Evolutionary conservation across 2,797 vertebrate species (phyloP).

Genomic region (Danio jaintianensis): DNA sequence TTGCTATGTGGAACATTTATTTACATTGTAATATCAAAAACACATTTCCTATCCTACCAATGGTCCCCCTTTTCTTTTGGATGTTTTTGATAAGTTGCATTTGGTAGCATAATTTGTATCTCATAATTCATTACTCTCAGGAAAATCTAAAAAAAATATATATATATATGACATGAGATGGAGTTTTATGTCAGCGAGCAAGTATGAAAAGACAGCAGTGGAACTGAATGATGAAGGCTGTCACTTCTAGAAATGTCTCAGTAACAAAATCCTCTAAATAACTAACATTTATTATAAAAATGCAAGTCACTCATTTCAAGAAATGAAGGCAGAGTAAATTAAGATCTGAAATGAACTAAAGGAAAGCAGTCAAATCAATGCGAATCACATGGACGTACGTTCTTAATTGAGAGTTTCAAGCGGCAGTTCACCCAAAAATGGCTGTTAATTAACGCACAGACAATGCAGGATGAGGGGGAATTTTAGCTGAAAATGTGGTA

Average conservation of each 20-base stretch:
- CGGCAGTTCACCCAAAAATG: too few relatives aligned
- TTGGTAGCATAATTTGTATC: constrained; percentile 35
- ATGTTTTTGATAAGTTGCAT: constrained; percentile 62
- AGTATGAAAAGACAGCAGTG: background rate
- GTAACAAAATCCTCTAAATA: constrained; percentile 15
- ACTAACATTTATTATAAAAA: constrained; percentile 36
- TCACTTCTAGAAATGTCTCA: constrained; percentile 22
- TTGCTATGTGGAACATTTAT: constrained; percentile 61
- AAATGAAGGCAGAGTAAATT: constrained; percentile 37
- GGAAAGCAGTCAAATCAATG: constrained; percentile 18
- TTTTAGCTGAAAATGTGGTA: too few relatives aligned
- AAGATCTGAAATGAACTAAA: constrained; percentile 32
- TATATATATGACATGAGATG: constrained; percentile 3
- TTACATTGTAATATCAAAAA: constrained; percentile 68
- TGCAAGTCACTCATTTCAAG: constrained; percentile 31
- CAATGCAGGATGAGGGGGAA: too few relatives aligned
- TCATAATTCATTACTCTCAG: constrained; percentile 65
- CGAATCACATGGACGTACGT: constrained; percentile 10
- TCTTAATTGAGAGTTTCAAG: background rate
- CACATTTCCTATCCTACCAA: constrained; percentile 43
- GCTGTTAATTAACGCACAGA: too few relatives aligned
- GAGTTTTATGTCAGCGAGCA: constrained; percentile 19
- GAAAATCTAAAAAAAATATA: constrained; percentile 79
- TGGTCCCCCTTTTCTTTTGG: constrained; percentile 43
- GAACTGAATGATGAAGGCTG: constrained; percentile 12